These are phyloP conservation scores for Cyanistes caeruleus DNA, from an alignment of 2,113 vertebrate species.

Conservation along the genomic window DNA sequence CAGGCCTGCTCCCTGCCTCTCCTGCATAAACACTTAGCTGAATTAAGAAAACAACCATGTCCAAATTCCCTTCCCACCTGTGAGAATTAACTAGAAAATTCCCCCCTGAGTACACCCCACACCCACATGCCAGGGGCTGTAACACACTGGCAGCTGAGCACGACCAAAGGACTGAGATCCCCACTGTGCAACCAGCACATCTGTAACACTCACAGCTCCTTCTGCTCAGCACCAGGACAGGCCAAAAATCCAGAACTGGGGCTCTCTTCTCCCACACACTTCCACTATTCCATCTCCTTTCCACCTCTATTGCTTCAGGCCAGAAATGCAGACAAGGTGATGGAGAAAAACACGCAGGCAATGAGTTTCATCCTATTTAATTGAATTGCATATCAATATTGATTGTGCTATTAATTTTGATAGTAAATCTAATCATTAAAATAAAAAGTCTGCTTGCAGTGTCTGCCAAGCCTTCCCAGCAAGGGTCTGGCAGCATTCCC, in stretches of 20 bases:
- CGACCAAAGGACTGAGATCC: fast-evolving
- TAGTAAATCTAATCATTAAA: constrained; percentile 48
- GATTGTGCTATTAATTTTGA: constrained; percentile 62
- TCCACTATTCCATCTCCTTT: neutral
- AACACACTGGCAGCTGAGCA: neutral
- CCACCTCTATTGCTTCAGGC: neutral
- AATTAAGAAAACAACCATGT: neutral
- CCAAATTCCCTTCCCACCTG: neutral
- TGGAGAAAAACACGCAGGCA: neutral
- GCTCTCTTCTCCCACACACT: neutral
- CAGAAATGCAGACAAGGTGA: neutral
- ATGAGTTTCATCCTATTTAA: constrained; percentile 38
- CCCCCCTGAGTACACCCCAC: neutral
- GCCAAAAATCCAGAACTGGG: neutral
- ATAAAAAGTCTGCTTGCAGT: neutral
- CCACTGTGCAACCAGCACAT: neutral
- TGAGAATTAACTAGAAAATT: neutral
- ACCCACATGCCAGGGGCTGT: neutral
- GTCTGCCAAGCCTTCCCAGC: constrained; percentile 27
- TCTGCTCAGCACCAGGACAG: neutral
- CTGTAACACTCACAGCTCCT: neutral
- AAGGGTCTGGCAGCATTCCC: neutral
- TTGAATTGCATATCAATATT: constrained; percentile 61
- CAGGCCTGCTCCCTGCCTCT: neutral
- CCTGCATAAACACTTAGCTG: neutral